phyloP scores from a whole-genome alignment of 2,888 invertebrate species.

The Mesorhabditis sp. region DNA sequence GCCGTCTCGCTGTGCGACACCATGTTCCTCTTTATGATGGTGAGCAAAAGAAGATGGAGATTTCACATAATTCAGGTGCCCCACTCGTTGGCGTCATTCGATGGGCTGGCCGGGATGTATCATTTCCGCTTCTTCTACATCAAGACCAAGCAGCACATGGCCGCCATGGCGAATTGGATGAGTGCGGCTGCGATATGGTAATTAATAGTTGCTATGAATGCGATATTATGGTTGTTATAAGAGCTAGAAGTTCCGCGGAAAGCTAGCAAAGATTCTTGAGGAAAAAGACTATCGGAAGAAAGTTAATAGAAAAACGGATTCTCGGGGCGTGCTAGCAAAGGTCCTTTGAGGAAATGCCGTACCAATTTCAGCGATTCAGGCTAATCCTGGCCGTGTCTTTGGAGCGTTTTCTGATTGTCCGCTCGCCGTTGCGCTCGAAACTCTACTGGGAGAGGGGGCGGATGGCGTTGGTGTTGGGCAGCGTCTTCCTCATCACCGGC shows the following conservation, averaged over 20 bases:
- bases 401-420: constrained; percentile 49
- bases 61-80: constrained; percentile 15
- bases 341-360: background rate
- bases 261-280: background rate
- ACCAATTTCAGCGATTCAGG: constrained; percentile 28
- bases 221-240: too few relatives aligned
- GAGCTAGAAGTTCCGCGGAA: too few relatives aligned
- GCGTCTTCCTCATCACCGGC: constrained; percentile 48
- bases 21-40: constrained; percentile 41
- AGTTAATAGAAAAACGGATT: background rate
- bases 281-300: background rate
- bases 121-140: constrained; percentile 50
- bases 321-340: too few relatives aligned
- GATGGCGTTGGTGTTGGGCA: constrained; percentile 39
- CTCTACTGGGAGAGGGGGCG: constrained; percentile 49
- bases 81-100: constrained; percentile 39
- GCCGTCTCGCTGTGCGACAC: constrained; percentile 55
- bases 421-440: constrained; percentile 48
- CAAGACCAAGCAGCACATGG: constrained; percentile 46
- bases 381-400: constrained; percentile 55
- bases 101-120: constrained; percentile 27
- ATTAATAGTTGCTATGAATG: background rate
- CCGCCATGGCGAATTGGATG: constrained; percentile 55
- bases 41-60: background rate
- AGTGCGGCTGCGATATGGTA: constrained; percentile 56